These are phyloP conservation scores for Caenorhabditis zanzibari DNA, from an alignment of 2,888 invertebrate species.

Conservation along the genomic window DNA sequence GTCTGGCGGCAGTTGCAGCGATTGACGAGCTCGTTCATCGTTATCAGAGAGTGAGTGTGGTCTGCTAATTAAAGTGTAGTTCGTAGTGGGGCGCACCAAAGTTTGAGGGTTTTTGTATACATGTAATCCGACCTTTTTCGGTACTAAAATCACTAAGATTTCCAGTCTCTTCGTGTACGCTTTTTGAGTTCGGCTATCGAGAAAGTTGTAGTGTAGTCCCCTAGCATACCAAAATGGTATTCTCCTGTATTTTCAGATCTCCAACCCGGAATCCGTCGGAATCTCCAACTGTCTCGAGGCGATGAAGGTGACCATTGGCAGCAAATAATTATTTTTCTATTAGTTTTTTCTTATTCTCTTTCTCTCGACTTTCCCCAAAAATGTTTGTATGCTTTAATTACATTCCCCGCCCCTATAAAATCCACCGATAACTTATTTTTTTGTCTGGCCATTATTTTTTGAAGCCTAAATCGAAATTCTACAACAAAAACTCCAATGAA, in stretches of 20 bases:
- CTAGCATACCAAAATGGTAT: not conserved
- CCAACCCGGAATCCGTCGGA: conserved; percentile 48
- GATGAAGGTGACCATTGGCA: conserved; percentile 53
- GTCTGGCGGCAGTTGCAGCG: conserved; percentile 31
- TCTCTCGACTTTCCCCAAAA: not conserved
- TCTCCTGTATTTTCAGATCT: not conserved
- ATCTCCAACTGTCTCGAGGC: conserved; percentile 55
- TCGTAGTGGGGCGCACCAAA: not conserved
- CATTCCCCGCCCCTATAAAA: conserved; percentile 36
- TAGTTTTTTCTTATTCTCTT: not conserved
- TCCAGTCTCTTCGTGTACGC: too few relatives aligned
- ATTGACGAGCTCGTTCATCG: conserved; percentile 56
- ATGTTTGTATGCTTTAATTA: conserved; percentile 33
- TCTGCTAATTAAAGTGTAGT: not conserved
- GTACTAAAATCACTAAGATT: too few relatives aligned
- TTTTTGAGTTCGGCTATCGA: too few relatives aligned
- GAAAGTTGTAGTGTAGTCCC: not conserved
- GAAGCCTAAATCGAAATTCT: conserved; percentile 4
- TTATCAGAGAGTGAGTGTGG: conserved; percentile 43
- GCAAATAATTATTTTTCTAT: conserved; percentile 29
- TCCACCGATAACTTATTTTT: not conserved
- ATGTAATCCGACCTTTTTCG: too few relatives aligned
- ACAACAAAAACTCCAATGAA: not conserved
- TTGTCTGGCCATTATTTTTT: not conserved
- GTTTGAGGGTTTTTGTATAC: not conserved